Conservation (phyloP, 2,113 vertebrate species). For the Macquaria australasica region DNA sequence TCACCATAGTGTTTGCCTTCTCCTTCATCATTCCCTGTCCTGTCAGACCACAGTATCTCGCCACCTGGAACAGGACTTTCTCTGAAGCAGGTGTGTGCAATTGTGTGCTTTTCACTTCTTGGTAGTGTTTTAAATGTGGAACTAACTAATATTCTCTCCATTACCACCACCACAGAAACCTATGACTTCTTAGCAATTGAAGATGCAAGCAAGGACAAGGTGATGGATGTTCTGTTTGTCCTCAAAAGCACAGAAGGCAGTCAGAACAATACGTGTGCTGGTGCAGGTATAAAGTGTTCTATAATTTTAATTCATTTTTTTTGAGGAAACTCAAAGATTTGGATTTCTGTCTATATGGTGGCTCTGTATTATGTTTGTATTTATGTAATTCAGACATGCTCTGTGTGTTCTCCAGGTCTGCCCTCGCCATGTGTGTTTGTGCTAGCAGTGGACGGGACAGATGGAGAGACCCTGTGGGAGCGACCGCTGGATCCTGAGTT, state of each 20-base stretch:
- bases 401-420: conserved; percentile 83
- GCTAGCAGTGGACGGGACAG: conserved; percentile 88
- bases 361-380: not conserved
- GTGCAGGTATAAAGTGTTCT: conserved; percentile 81
- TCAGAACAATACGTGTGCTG: conserved; percentile 84
- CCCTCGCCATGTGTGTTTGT: conserved; percentile 86
- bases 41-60: conserved; percentile 85
- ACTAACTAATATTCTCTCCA: not conserved
- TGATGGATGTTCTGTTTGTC: conserved; percentile 91
- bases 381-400: not conserved
- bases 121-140: not conserved
- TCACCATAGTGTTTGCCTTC: conserved; percentile 91
- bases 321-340: no score
- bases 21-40: conserved; percentile 96
- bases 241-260: conserved; percentile 78
- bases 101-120: not conserved
- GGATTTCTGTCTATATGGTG: no score
- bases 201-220: conserved; percentile 87
- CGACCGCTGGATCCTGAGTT: conserved; percentile 82
- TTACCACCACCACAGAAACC: conserved; percentile 84
- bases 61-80: conserved; percentile 85
- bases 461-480: conserved; percentile 88
- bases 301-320: no score
- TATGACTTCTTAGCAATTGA: conserved; percentile 88
- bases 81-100: conserved; percentile 82